Base-by-base conservation (phyloP, 2,888 invertebrate species). In the Chrysolina americana region DNA sequence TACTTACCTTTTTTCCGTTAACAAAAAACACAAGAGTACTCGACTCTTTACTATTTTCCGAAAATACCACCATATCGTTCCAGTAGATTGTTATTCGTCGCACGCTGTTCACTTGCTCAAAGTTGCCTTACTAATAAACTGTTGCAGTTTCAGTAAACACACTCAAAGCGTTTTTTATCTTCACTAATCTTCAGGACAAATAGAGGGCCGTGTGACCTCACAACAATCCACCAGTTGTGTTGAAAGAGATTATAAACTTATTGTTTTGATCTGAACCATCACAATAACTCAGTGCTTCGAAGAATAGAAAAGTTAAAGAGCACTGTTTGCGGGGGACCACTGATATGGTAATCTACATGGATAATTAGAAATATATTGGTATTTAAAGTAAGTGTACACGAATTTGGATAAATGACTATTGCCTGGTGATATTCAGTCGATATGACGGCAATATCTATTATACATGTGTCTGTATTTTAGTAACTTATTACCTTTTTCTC, bases 1-100 rank as follows among this genome's bases (percentile, higher is more conserved):
- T 48, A 74, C 81, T 83, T 86, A 91, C 91, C 89, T 90, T 90
- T 79, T 89, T 89, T 36, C 91, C 91, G 82, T 92, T 92, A 11
- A 87, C 86, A 71, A 83, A 87, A 81, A 87, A 87, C 36, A 86
- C 83, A 63, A 87, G 77, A 56, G 65, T 70, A n/a, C 15, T 64
- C 2, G 66, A 41, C 41, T 44, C 23, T 28, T 41, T 36, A 19
- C 36, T 47, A 19, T 41, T 65, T 2, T 36, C 66, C 36, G 65
- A 59, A 21, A 48, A 53, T 17, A 70, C 70, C 47, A 73, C 65
- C 47, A 65, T 66, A 62, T 59, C 11, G 41, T 23, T 28, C 10
- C 10, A 13, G n/a, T 5, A 56, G 36, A 62, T 36, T 41, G 10
- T 15, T 17, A 17, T 17, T 0, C 53, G 19, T 19, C 17, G 19